Evolutionary conservation across 1,140 invertebrate species (phyloP).

Genomic region (Planococcus citri): DNA sequence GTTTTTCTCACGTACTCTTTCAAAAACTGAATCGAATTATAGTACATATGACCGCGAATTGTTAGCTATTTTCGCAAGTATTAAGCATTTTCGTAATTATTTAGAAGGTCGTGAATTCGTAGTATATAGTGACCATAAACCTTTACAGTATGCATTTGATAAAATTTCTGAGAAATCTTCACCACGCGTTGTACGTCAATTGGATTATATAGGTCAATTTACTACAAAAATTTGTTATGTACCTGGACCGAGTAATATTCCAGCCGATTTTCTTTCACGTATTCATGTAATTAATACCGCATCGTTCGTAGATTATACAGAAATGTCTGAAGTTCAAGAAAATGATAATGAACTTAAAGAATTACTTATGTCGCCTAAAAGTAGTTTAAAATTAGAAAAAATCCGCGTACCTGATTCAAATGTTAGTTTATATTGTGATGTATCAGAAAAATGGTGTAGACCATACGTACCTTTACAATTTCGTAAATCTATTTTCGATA

Average conservation of each 20-base stretch:
- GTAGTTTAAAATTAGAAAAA: no score
- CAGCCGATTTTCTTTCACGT: background rate
- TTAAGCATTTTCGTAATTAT: slow-evolving; percentile 31
- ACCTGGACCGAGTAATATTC: background rate
- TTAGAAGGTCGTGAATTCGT: slow-evolving; percentile 33
- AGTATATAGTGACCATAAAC: slow-evolving; percentile 36
- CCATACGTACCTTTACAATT: slow-evolving; percentile 18
- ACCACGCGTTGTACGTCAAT: slow-evolving; percentile 29
- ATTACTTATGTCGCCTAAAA: background rate
- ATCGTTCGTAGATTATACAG: background rate
- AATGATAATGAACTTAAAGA: background rate
- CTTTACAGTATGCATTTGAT: slow-evolving; percentile 31
- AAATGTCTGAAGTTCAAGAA: background rate
- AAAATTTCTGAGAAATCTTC: slow-evolving; percentile 29
- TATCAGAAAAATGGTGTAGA: background rate
- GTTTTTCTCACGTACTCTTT: slow-evolving; percentile 23
- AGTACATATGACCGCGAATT: slow-evolving; percentile 35
- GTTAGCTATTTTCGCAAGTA: slow-evolving; percentile 29
- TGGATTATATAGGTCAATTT: slow-evolving; percentile 31
- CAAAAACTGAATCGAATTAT: background rate
- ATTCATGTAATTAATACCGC: background rate
- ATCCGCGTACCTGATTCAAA: no score
- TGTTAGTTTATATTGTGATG: no score
- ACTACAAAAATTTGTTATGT: slow-evolving; percentile 17
- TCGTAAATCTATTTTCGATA: slow-evolving; percentile 28